Conservation (phyloP, 2,797 vertebrate species). For the Pipistrellus kuhlii region DNA sequence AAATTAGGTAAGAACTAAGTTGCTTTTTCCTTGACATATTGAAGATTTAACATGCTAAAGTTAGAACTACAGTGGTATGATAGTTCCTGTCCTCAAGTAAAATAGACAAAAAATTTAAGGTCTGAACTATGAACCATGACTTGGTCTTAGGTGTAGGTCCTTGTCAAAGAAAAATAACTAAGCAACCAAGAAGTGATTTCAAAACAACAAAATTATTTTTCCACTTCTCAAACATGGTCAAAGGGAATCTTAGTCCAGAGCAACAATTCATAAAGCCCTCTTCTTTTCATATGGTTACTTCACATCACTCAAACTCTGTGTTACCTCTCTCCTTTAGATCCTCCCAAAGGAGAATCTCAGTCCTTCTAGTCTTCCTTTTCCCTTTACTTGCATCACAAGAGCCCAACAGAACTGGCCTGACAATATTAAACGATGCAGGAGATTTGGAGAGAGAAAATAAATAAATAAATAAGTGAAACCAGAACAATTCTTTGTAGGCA, state of each 20-base stretch:
- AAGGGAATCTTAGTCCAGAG: neutral
- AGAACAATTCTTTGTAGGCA: neutral
- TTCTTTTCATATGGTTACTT: neutral
- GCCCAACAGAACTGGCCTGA: neutral
- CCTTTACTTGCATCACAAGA: neutral
- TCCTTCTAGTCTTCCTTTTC: neutral
- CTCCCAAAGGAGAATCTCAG: neutral
- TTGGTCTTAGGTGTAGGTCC: slow-evolving; percentile 13
- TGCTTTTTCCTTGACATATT: neutral
- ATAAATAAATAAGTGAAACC: neutral
- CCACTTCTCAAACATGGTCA: neutral
- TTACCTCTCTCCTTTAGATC: neutral
- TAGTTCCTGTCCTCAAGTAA: neutral
- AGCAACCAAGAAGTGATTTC: neutral
- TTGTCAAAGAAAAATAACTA: slow-evolving; percentile 47
- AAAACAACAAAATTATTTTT: slow-evolving; percentile 35
- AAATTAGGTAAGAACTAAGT: neutral
- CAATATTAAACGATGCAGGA: neutral
- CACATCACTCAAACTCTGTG: neutral
- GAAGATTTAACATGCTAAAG: neutral
- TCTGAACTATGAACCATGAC: neutral
- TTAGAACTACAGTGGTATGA: neutral
- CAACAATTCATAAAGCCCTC: neutral
- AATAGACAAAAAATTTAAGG: slow-evolving; percentile 15
- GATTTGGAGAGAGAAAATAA: neutral